Base-by-base conservation (phyloP, 2,113 vertebrate genomes). In the Danionella cerebrum region DNA sequence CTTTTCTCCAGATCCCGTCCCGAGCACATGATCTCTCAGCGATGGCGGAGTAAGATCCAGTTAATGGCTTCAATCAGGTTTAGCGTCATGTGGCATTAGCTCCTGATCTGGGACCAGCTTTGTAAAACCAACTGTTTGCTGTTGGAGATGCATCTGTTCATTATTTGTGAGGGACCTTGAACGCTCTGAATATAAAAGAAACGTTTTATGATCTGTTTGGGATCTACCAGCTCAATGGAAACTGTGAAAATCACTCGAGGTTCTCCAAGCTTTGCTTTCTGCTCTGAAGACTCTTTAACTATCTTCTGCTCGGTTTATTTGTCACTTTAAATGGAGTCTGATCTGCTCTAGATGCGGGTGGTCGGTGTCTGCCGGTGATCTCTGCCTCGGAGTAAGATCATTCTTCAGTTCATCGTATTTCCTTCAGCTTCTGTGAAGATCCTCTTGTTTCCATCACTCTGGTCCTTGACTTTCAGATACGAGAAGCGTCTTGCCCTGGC, bases 1-100 rank as follows among this genome's bases (percentile, higher is more conserved):
- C 67, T 96, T 67, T 84, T 98, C 51, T 98, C 95, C 33, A 91
- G 91, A 84, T 91, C 91, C 73, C 81, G 89, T 39, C 95, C 95
- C 0, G 85, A 83, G 48, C 89, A 92, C 83, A 87, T 80, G 70
- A 73, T 92, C 72, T 93, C 90, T 21, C 85, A 91, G 44, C 86
- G 83, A 39, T 94, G 93, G 93, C 85, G 87, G 85, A 83, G 94
- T 96, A 84, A 88, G 65, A n/a, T n/a, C n/a, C n/a, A n/a, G n/a
- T n/a, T n/a, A n/a, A n/a, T n/a, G n/a, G n/a, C n/a, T n/a, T n/a
- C n/a, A n/a, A n/a, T n/a, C n/a, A n/a, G n/a, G 72, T 47, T 57
- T n/a, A 5, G 10, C 7, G 3, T 2, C 35, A 14, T 22, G 13
- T 12, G 29, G 51, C 6, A 14, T 4, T 18, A n/a, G 14, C 27